These are phyloP conservation scores for Yasuhikotakia modesta DNA, from an alignment of 2,797 vertebrate species.

Conservation along the genomic window DNA sequence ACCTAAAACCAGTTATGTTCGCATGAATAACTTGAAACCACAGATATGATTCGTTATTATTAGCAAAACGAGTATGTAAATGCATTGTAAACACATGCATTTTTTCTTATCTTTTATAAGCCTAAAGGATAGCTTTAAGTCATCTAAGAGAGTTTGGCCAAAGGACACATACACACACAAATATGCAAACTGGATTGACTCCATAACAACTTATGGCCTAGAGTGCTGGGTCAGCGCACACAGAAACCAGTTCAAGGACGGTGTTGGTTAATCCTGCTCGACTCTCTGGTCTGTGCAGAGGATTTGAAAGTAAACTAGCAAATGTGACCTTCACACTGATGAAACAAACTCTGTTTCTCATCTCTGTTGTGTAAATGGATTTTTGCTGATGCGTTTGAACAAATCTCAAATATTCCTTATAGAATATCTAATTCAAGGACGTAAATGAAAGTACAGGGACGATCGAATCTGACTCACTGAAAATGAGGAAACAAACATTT, in stretches of 20 bases:
- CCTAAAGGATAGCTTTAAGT: constrained; percentile 10
- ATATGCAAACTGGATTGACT: constrained; percentile 11
- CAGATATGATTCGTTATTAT: no score
- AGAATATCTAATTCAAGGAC: constrained; percentile 36
- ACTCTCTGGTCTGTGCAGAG: background rate
- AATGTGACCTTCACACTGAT: constrained; percentile 23
- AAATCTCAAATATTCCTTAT: constrained; percentile 1
- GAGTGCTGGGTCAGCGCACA: constrained; percentile 30
- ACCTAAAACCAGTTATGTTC: background rate
- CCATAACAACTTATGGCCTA: constrained; percentile 13
- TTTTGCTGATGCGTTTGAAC: constrained; percentile 15
- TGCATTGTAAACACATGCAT: no score
- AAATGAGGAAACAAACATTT: constrained; percentile 37
- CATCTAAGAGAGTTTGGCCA: constrained; percentile 1
- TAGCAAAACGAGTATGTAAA: no score
- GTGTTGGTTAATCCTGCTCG: background rate
- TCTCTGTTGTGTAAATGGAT: background rate
- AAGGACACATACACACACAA: background rate
- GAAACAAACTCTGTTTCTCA: background rate
- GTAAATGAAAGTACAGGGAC: constrained; percentile 12
- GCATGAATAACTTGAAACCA: background rate
- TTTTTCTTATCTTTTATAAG: background rate
- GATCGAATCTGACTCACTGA: constrained; percentile 17
- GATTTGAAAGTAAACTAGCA: constrained; percentile 4
- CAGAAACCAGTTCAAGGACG: constrained; percentile 41